Conservation (phyloP, 2,113 vertebrate species). For the Epinephelus lanceolatus region DNA sequence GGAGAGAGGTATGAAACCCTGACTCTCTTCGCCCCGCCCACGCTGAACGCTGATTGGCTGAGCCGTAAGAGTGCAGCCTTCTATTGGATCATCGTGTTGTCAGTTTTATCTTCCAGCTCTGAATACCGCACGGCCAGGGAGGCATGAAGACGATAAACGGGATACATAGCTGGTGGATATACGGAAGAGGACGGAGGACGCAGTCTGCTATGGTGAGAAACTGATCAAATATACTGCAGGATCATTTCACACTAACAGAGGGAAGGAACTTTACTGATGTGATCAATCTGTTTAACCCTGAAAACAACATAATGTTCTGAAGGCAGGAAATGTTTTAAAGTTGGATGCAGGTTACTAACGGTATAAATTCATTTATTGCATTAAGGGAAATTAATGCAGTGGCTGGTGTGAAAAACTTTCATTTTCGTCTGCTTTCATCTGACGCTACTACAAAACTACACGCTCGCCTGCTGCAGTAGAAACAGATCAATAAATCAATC, state of each 20-base stretch:
- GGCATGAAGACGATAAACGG: conserved; percentile 58
- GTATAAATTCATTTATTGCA: background rate
- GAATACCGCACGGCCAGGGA: conserved; percentile 46
- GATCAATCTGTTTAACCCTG: background rate
- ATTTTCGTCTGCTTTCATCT: background rate
- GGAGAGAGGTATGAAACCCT: conserved; percentile 1
- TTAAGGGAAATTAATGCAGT: background rate
- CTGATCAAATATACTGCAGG: background rate
- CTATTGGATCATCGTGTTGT: conserved; percentile 61
- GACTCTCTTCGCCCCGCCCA: conserved; percentile 25
- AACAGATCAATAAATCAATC: background rate
- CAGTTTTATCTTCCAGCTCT: conserved; percentile 33
- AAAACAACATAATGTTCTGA: background rate
- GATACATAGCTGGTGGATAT: conserved; percentile 33
- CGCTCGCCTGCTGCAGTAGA: background rate
- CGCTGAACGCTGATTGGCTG: conserved; percentile 55
- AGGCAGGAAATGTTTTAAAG: conserved; percentile 22
- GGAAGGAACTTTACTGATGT: background rate
- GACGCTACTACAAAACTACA: background rate
- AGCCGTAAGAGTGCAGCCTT: background rate
- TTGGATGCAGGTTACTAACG: conserved; percentile 30
- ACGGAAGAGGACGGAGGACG: conserved; percentile 54
- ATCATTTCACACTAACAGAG: background rate
- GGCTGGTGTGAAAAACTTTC: background rate
- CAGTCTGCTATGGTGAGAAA: conserved; percentile 74